Evolutionary conservation across 2,888 invertebrate species (phyloP).

Genomic region (Plebejus argus): DNA sequence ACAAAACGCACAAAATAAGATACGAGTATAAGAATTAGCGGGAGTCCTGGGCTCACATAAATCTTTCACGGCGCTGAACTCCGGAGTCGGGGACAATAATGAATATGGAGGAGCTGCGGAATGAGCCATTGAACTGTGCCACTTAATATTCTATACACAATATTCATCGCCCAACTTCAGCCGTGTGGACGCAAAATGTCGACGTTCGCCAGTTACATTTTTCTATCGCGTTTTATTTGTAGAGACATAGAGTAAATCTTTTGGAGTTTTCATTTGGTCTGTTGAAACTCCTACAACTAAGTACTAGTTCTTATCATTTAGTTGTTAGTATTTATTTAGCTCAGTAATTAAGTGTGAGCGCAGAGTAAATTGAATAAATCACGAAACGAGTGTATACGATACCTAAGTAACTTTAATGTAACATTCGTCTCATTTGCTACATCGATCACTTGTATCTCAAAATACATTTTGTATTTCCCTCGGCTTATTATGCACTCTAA

Average conservation of each 20-base stretch:
- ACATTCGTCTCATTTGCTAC: background rate
- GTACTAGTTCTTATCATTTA: background rate
- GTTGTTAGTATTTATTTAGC: too few species aligned
- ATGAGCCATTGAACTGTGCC: slow-evolving; percentile 30
- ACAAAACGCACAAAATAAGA: slow-evolving; percentile 16
- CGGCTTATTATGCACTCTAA: background rate
- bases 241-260: background rate
- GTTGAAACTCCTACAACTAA: background rate
- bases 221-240: slow-evolving; percentile 9
- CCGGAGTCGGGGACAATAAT: slow-evolving; percentile 16
- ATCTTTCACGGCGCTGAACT: slow-evolving; percentile 25
- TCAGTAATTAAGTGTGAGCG: too few species aligned
- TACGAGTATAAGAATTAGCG: slow-evolving; percentile 25
- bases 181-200: background rate
- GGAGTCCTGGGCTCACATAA: slow-evolving; percentile 14
- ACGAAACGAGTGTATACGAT: too few species aligned
- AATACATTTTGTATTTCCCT: background rate
- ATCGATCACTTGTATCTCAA: background rate
- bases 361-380: too few species aligned
- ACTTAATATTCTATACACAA: slow-evolving; percentile 30
- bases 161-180: slow-evolving; percentile 21
- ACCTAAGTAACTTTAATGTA: background rate
- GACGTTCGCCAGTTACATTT: background rate
- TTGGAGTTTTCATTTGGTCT: background rate
- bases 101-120: slow-evolving; percentile 22